These are phyloP conservation scores for Selenia dentaria DNA, from an alignment of 2,888 invertebrate genomes.

Conservation along the genomic window DNA sequence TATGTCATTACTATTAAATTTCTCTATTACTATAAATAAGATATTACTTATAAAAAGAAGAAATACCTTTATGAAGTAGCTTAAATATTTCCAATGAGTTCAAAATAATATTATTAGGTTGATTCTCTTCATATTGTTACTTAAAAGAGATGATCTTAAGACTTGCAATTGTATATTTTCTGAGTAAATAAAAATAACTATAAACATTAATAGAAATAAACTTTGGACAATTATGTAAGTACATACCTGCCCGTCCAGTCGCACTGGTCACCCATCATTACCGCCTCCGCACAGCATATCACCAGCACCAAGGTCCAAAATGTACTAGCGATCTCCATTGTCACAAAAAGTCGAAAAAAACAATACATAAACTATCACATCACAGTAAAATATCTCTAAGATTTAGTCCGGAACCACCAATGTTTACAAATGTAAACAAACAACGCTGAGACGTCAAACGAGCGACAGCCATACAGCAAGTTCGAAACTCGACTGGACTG, in stretches of 20 bases:
- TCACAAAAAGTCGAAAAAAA: slow-evolving; percentile 42
- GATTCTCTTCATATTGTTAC: too few relatives aligned
- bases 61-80: too few relatives aligned
- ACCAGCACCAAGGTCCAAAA: slow-evolving; percentile 74
- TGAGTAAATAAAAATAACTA: too few relatives aligned
- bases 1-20: too few relatives aligned
- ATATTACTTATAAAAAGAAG: too few relatives aligned
- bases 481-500: slow-evolving; percentile 54
- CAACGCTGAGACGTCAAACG: slow-evolving; percentile 31
- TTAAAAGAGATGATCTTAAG: too few relatives aligned
- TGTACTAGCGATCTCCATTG: slow-evolving; percentile 59
- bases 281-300: slow-evolving; percentile 75
- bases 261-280: slow-evolving; percentile 87
- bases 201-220: too few relatives aligned
- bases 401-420: slow-evolving; percentile 29
- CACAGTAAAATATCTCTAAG: slow-evolving; percentile 43
- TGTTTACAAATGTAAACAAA: slow-evolving; percentile 56
- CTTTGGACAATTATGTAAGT: too few relatives aligned
- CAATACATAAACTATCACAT: slow-evolving; percentile 47
- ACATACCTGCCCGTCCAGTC: slow-evolving; percentile 89
- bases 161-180: too few relatives aligned
- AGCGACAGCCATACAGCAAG: slow-evolving; percentile 37
- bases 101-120: too few relatives aligned
- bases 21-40: too few relatives aligned
- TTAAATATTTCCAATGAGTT: too few relatives aligned